A percentile compares a stretch with the other conserved stretches of the same genome.
Evolutionary conservation across 2,888 invertebrate genomes (phyloP).

Genomic region (Stratiomys singularior): DNA sequence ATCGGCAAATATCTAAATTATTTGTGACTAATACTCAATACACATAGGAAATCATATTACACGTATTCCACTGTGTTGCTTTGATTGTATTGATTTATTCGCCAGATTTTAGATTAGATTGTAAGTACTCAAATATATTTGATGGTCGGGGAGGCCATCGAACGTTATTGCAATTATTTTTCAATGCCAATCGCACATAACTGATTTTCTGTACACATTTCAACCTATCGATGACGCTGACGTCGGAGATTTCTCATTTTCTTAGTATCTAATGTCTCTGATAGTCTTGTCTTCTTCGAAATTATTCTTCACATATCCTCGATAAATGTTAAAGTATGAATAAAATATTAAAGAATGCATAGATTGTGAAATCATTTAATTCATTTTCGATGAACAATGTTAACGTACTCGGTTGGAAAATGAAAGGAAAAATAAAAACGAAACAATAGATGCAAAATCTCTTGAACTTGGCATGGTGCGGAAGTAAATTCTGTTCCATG

Average conservation of each 20-base stretch:
- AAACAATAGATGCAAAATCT: neutral
- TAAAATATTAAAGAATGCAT: neutral
- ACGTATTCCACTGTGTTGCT: neutral
- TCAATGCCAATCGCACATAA: slow-evolving; percentile 4
- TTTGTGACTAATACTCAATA: slow-evolving; percentile 17
- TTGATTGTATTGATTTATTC: neutral
- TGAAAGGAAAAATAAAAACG: neutral
- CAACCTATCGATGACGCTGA: neutral
- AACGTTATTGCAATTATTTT: neutral
- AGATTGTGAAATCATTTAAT: neutral
- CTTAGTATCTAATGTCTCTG: neutral
- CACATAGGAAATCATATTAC: slow-evolving; percentile 27
- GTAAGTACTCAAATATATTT: neutral
- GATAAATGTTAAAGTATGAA: too few species aligned
- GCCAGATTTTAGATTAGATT: neutral
- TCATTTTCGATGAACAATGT: neutral
- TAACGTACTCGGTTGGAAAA: neutral
- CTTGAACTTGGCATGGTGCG: neutral
- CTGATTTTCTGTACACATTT: too few species aligned
- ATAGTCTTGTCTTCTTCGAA: neutral
- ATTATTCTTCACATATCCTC: neutral
- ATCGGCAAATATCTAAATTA: neutral
- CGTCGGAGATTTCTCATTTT: neutral
- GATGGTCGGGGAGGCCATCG: neutral
- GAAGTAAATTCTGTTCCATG: slow-evolving; percentile 1